Evolutionary conservation across 2,797 vertebrate species (phyloP).

Genomic region (Sphenopsis melanotis): DNA sequence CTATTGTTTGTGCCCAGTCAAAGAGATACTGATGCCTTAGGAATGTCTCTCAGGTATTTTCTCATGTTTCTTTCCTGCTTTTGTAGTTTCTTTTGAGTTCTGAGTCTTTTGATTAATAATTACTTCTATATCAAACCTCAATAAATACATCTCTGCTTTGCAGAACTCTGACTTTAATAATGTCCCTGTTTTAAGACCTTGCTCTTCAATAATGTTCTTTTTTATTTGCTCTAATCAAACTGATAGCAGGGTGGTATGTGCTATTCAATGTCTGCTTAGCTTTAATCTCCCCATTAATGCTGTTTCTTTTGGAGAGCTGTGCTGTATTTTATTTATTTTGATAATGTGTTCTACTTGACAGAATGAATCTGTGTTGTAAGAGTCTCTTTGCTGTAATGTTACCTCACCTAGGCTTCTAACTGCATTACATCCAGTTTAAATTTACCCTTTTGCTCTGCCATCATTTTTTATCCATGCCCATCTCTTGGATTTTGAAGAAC

Average conservation of each 20-base stretch:
- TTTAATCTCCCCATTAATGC: neutral
- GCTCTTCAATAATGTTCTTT: neutral
- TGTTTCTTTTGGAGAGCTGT: neutral
- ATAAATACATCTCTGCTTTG: constrained; percentile 5
- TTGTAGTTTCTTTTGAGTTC: neutral
- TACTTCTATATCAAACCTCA: neutral
- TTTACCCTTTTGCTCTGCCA: constrained; percentile 24
- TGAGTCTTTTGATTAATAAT: neutral
- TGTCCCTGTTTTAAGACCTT: neutral
- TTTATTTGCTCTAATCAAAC: constrained; percentile 19
- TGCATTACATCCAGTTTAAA: neutral
- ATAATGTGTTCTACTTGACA: constrained; percentile 21
- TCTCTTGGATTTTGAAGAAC: neutral
- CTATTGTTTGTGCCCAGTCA: neutral
- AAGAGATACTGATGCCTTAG: neutral
- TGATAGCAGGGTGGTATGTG: neutral
- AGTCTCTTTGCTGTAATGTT: constrained; percentile 11
- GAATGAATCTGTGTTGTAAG: neutral
- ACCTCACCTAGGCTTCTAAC: constrained; percentile 26
- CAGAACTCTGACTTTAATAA: neutral
- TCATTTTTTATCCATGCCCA: neutral
- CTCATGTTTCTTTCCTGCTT: neutral
- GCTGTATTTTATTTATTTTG: constrained; percentile 53
- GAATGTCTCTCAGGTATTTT: neutral
- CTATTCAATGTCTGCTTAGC: constrained; percentile 13